These are phyloP conservation scores for Isurus oxyrinchus DNA, from an alignment of 2,113 vertebrate genomes.

Conservation along the genomic window DNA sequence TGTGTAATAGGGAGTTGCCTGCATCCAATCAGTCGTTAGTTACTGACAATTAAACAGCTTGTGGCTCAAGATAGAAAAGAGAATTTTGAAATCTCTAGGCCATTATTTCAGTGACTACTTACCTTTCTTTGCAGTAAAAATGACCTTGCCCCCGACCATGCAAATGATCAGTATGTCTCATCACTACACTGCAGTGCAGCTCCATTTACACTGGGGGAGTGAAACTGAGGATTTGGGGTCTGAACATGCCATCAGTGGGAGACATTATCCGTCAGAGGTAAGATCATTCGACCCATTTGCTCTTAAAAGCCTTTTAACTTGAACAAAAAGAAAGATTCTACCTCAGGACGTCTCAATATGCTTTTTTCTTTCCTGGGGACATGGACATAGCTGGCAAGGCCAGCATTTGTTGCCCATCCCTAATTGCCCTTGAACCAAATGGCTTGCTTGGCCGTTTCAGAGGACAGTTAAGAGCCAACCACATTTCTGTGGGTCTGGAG, in stretches of 20 bases:
- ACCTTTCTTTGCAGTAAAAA: constrained; percentile 62
- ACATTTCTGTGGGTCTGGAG: too few species aligned
- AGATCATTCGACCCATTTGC: constrained; percentile 39
- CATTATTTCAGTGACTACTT: constrained; percentile 2
- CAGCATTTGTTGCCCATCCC: too few species aligned
- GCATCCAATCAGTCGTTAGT: not conserved
- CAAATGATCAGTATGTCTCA: constrained; percentile 65
- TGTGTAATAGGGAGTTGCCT: too few species aligned
- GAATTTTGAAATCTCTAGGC: not conserved
- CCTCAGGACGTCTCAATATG: not conserved
- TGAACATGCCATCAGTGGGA: constrained; percentile 74
- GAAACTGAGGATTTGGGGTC: constrained; percentile 63
- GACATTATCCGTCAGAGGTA: constrained; percentile 84
- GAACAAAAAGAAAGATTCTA: not conserved
- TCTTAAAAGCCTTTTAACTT: not conserved
- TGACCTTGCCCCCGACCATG: constrained; percentile 72
- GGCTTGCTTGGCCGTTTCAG: too few species aligned
- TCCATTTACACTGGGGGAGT: constrained; percentile 92
- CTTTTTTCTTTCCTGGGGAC: not conserved
- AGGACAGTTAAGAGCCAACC: too few species aligned
- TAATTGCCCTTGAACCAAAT: too few species aligned
- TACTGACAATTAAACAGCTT: not conserved
- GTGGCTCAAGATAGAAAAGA: not conserved
- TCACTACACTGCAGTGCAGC: constrained; percentile 72
- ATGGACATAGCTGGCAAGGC: too few species aligned